phyloP scores from a whole-genome alignment of 2,113 vertebrate species.

The Mesitornis unicolor region DNA sequence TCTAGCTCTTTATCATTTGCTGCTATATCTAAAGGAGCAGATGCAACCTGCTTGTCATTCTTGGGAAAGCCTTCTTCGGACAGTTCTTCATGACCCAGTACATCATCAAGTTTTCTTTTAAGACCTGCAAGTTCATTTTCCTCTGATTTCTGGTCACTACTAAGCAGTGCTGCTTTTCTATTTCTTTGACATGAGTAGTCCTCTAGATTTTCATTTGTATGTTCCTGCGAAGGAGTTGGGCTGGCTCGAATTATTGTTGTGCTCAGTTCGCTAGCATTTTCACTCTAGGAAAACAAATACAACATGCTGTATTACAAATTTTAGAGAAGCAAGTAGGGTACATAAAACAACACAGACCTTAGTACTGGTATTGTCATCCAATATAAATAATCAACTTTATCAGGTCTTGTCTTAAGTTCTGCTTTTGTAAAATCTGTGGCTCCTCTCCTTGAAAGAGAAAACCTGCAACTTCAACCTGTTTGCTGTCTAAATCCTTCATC shows the following conservation, averaged over 20 bases:
- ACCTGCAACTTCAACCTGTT: neutral
- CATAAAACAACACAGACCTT: neutral
- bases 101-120: conserved; percentile 53
- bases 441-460: neutral
- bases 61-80: neutral
- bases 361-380: neutral
- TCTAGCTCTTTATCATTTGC: neutral
- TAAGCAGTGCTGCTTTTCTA: neutral
- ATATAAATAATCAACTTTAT: neutral
- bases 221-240: conserved; percentile 77
- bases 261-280: conserved; percentile 80
- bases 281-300: conserved; percentile 68
- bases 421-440: neutral
- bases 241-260: conserved; percentile 89
- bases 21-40: neutral
- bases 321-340: neutral
- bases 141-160: conserved; percentile 4
- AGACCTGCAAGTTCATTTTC: conserved; percentile 36
- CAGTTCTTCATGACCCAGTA: neutral
- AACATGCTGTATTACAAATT: neutral
- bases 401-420: neutral
- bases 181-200: neutral
- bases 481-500: neutral
- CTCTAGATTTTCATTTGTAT: neutral
- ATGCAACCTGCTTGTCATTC: neutral